Percentiles rank a stretch among this genome's conserved stretches.
These are phyloP conservation scores for Ceryle rudis DNA, from an alignment of 2,797 vertebrate species.

Conservation along the genomic window DNA sequence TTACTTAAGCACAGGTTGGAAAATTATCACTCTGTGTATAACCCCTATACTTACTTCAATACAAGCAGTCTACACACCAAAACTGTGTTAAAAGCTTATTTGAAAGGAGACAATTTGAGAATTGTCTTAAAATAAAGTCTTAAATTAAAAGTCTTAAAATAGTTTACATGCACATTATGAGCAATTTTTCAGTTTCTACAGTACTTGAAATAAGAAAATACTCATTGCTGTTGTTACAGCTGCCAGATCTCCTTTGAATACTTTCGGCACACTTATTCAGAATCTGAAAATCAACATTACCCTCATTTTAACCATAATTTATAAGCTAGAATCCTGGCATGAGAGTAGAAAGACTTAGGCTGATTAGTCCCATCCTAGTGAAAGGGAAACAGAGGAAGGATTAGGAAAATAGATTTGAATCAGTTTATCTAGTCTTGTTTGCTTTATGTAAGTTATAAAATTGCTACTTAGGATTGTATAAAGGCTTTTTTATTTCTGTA, in stretches of 20 bases:
- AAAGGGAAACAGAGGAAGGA: background rate
- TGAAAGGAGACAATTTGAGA: background rate
- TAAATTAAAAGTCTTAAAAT: background rate
- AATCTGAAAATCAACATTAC: background rate
- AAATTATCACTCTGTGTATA: background rate
- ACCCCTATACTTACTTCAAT: background rate
- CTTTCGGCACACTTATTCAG: background rate
- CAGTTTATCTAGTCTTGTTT: background rate
- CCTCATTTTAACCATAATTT: background rate
- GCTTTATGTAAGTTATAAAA: background rate
- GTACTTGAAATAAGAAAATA: background rate
- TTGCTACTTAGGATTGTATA: background rate
- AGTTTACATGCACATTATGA: background rate
- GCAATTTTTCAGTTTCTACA: background rate
- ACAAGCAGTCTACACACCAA: background rate
- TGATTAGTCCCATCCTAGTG: background rate
- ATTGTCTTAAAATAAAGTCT: too few relatives aligned
- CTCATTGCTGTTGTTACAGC: background rate
- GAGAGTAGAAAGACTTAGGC: background rate
- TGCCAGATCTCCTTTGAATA: background rate
- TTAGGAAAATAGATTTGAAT: background rate
- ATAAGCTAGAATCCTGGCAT: background rate
- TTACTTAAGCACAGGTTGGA: background rate
- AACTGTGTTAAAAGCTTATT: background rate
- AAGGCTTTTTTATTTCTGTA: background rate